These are phyloP conservation scores for Mimachlamys varia DNA, from an alignment of 2,888 invertebrate species.

Conservation along the genomic window DNA sequence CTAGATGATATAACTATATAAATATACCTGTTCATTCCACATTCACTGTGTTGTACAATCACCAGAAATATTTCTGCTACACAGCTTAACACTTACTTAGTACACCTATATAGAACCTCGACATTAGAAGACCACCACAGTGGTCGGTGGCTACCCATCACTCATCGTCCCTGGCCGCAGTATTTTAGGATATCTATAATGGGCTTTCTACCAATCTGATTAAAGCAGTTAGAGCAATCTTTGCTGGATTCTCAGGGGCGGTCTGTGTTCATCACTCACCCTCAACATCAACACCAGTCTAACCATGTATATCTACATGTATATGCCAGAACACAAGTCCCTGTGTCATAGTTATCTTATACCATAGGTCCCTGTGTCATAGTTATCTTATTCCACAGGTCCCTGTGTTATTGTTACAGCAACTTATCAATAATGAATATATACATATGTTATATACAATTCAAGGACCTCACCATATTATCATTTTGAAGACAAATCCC, in stretches of 20 bases:
- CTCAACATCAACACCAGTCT: neutral
- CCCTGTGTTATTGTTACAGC: too few relatives aligned
- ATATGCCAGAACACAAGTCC: neutral
- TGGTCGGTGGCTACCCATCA: neutral
- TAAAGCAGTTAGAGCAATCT: neutral
- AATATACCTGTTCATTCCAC: neutral
- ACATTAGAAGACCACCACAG: neutral
- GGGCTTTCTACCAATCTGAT: slow-evolving; percentile 25
- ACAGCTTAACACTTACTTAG: neutral
- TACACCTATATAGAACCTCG: neutral
- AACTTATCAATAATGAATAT: too few relatives aligned
- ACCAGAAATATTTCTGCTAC: too few relatives aligned
- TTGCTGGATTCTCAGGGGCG: neutral
- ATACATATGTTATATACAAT: too few relatives aligned
- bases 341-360: neutral
- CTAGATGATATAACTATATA: neutral
- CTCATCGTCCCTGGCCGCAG: neutral
- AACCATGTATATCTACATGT: neutral
- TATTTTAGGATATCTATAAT: neutral
- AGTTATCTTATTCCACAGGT: too few relatives aligned
- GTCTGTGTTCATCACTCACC: slow-evolving; percentile 5
- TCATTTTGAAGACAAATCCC: too few relatives aligned
- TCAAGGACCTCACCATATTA: too few relatives aligned
- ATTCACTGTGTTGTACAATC: too few relatives aligned
- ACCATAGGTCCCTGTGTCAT: neutral